Evolutionary conservation across 1,140 invertebrate genomes (phyloP).

Genomic region (Sesamia nonagrioides): DNA sequence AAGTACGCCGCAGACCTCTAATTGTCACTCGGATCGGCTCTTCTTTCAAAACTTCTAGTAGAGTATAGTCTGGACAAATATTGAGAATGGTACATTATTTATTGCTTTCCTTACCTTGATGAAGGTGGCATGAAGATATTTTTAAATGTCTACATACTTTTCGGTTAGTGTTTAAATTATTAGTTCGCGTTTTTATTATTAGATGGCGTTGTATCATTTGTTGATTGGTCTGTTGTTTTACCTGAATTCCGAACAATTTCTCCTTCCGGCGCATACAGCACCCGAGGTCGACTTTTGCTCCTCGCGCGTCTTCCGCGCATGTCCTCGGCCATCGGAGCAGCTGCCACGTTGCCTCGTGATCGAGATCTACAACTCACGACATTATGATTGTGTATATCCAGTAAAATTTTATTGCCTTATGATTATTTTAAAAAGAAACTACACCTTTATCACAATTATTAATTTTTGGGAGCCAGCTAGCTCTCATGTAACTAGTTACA

Average conservation of each 20-base stretch:
- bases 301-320: conserved; percentile 89
- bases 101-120: too few species aligned
- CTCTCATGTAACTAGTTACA: too few species aligned
- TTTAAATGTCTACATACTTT: too few species aligned
- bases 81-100: background rate
- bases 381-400: background rate
- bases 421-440: too few species aligned
- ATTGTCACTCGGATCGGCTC: conserved; percentile 95
- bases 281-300: conserved; percentile 93
- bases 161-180: too few species aligned
- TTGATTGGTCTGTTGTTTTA: conserved; percentile 62
- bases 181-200: too few species aligned
- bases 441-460: too few species aligned
- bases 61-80: conserved; percentile 90
- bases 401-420: background rate
- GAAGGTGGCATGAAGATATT: too few species aligned
- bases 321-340: conserved; percentile 71
- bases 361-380: conserved; percentile 87
- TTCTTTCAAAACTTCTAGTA: conserved; percentile 94
- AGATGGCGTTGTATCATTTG: too few species aligned
- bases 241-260: conserved; percentile 93
- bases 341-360: conserved; percentile 88
- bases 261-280: conserved; percentile 93
- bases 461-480: too few species aligned
- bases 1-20: conserved; percentile 93